Evolutionary conservation across 2,113 vertebrate genomes (phyloP), one percentile per base, ranked within the genome.

Genomic region (Plecotus auritus): DNA sequence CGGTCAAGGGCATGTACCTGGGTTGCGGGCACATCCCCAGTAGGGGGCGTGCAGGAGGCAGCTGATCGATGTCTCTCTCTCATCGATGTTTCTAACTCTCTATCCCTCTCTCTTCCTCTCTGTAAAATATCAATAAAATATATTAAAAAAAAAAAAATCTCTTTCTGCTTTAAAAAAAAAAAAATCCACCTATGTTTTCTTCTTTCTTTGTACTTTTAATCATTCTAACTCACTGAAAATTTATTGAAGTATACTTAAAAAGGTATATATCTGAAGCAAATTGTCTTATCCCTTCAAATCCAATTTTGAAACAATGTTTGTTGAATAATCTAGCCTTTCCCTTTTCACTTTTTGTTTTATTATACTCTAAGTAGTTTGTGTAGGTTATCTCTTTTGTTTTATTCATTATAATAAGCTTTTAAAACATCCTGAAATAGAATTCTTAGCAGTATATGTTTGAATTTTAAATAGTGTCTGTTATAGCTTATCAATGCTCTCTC

Each of bases 281-380:
- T 94, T 56, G 28, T 87, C 86, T 87, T 90, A 69, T 87, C n/a
- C 54, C 22, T 69, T 96, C 16, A 94, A 67, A 67, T 83, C 7
- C 28, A 91, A 26, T 49, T 77, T 81, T 90, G n/a, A 77, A 90
- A 11, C 30, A 95, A 5, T 84, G 74, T 92, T 82, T 87, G 69
- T 88, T 91, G 40, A 91, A 83, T 92, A 94, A 42, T 84, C 59
- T 77, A 74, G 66, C 56, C 26, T 88, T 92, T 89, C 4, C 22
- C 35, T 14, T 73, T 96, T 89, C 56, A 30, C 51, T 91, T 95
- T 91, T 95, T 83, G 18, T 83, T 95, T 93, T 87, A 66, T 87
- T 81, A 72, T 84, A 76, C 2, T 86, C 18, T 67, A 67, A 67
- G 49, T 64, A 85, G 59, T 90, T 88, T 87, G 4, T 95, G 5